Evolutionary conservation across 2,113 vertebrate species (phyloP).

Genomic region (Apeltes quadracus): DNA sequence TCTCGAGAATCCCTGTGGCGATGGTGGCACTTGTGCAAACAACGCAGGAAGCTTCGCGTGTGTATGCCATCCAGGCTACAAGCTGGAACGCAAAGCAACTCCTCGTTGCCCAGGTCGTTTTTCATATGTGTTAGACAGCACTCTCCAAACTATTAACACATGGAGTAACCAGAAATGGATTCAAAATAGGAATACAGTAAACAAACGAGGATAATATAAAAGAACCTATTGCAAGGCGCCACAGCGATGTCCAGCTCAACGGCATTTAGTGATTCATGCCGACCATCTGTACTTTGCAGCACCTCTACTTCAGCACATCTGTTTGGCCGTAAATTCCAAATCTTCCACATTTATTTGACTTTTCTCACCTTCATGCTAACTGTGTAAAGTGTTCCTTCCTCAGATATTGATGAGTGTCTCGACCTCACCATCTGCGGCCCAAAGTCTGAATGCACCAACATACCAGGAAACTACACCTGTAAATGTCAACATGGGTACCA

Average conservation of each 20-base stretch:
- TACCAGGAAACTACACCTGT: slow-evolving; percentile 40
- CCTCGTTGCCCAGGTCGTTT: slow-evolving; percentile 58
- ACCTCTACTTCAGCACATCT: background rate
- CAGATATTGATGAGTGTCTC: slow-evolving; percentile 64
- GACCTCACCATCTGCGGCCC: slow-evolving; percentile 51
- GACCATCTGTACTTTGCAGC: background rate
- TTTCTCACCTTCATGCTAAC: background rate
- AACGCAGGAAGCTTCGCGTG: slow-evolving; percentile 41
- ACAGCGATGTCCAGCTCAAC: background rate
- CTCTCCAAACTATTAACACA: background rate
- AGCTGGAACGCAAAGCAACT: fast-evolving
- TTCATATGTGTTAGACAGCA: background rate
- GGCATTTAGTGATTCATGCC: background rate
- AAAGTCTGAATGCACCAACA: slow-evolving; percentile 50
- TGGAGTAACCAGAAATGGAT: background rate
- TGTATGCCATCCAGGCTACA: slow-evolving; percentile 28
- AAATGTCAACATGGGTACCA: slow-evolving; percentile 27
- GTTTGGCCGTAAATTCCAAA: background rate
- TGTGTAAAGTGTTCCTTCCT: slow-evolving; percentile 1
- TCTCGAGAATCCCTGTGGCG: slow-evolving; percentile 37
- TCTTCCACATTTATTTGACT: background rate
- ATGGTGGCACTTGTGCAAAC: slow-evolving; percentile 39
- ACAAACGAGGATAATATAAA: too few relatives aligned
- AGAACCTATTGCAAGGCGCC: too few relatives aligned
- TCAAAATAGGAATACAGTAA: too few relatives aligned